Base-by-base conservation (phyloP, 2,113 vertebrate genomes). In the Halcyon malimbica region DNA sequence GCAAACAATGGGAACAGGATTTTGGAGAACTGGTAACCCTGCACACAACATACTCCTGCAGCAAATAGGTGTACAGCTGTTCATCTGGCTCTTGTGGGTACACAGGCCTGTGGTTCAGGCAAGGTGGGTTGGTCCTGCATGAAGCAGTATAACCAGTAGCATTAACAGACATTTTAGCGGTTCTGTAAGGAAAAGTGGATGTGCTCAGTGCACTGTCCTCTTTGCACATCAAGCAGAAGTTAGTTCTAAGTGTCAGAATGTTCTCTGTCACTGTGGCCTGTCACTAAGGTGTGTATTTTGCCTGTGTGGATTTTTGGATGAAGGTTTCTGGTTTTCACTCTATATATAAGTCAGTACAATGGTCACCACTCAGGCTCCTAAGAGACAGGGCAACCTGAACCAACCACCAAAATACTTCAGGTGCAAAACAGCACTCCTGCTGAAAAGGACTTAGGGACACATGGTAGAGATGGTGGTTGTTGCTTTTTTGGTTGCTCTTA, bases 261-360 rank as follows among this genome's bases (percentile, higher is more conserved):
- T 33, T 28, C 70, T 42, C n/a, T 19, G 31, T 50, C 50, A 6
- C 6, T 31, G 39, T 42, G 56, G 35, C 19, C 48, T 9, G 21
- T 6, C 57, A 25, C 46, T 53, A 46, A 35, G 42, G 24, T 13
- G 4, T 2, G 16, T 11, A 1, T 39, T 60, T 44, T 62, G 44
- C 57, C 65, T 13, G 5, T 16, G 56, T 0, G 1, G 26, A 11
- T 29, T 19, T 81, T 33, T 11, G 46, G 74, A 44, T 16, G 17
- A 35, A 50, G 24, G 23, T 4, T 13, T 42, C 41, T 18, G 6
- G 1, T 23, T 46, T 31, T 63, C 26, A 10, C 25, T 51, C 56
- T 5, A 0, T 9, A 1, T 28, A 13, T 10, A 44, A 39, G 17
- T 37, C 8, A 1, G 29, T 7, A n/a, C n/a, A 9, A 6, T 10